Base-by-base conservation (phyloP, 2,113 vertebrate species). In the Megaceryle torquata region DNA sequence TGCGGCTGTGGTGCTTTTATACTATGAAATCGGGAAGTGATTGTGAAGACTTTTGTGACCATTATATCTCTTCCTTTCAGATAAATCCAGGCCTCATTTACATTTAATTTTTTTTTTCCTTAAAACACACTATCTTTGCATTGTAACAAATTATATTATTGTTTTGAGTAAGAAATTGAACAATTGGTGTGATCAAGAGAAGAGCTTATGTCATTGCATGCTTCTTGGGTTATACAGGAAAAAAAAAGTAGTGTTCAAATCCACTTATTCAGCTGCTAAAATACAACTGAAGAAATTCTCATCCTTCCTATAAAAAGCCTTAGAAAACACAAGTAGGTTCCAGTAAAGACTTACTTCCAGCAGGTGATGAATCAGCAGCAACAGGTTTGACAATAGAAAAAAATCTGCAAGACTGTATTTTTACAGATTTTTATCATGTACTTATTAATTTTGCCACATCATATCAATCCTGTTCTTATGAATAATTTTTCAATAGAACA, bases 261-360 rank as follows among this genome's bases (percentile, higher is more conserved):
- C 54, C 68, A 53, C 29, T 78, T 88, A 53, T 50, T 88, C 80
- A 75, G 35, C 83, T 81, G 25, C 64, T 21, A 68, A 78, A 59
- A 7, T 19, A 14, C 63, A 91, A 78, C 48, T 88, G 48, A 22
- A 93, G 41, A 78, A 89, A 71, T 60, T 90, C 35, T 11, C 37
- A 51, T 60, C 28, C 44, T 91, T 57, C 28, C 43, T 93, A 41
- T 81, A 86, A 91, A 71, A 37, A 94, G 54, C 39, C 21, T 82
- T 13, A 57, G 31, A 95, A 88, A 82, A 48, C 33, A 51, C 24
- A 29, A 68, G 21, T 28, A 68, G 18, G 5, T 81, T 83, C 61
- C 56, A 79, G 17, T 43, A 59, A 63, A 65, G n/a, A n/a, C 56
- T 25, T 41, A 24, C 43, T 88, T 88, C 41, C 4, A 88, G 64